phyloP scores from a whole-genome alignment of 1,140 invertebrate species.

The Drosophila jambulina region DNA sequence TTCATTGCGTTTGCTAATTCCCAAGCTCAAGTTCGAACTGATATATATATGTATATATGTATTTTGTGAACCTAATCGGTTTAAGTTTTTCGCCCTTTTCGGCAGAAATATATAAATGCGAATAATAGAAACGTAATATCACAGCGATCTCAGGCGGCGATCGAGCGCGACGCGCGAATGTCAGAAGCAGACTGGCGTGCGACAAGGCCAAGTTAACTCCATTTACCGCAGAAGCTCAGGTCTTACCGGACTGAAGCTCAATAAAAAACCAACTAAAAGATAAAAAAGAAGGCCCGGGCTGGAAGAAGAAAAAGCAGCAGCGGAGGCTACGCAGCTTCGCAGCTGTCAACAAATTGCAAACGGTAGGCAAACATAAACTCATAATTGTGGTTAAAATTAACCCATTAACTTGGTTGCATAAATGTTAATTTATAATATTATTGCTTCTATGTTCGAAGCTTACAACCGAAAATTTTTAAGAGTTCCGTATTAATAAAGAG shows the following conservation, averaged over 20 bases:
- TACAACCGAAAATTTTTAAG: no score
- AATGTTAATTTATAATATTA: background rate
- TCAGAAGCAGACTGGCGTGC: constrained; percentile 68
- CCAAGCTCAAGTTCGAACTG: constrained; percentile 53
- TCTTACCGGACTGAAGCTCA: constrained; percentile 21
- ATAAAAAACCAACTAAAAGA: constrained; percentile 27
- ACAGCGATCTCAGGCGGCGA: constrained; percentile 37
- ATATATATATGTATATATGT: constrained; percentile 28
- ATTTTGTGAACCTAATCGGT: constrained; percentile 56
- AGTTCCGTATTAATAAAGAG: background rate
- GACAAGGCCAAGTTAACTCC: constrained; percentile 77
- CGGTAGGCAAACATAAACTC: constrained; percentile 41
- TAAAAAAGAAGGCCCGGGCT: constrained; percentile 39
- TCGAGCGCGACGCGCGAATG: constrained; percentile 61
- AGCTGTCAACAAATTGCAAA: constrained; percentile 50
- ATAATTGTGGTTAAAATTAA: constrained; percentile 32
- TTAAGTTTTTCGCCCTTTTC: constrained; percentile 48
- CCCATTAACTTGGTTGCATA: constrained; percentile 1
- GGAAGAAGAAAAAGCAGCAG: constrained; percentile 27
- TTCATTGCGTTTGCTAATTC: constrained; percentile 50
- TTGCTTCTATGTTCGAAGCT: background rate
- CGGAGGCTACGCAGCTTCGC: constrained; percentile 13
- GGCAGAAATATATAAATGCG: constrained; percentile 8
- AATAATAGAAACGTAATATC: constrained; percentile 56
- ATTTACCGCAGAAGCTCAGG: constrained; percentile 63